Conservation (phyloP, 2,888 invertebrate genomes). For the Sminthurinus aureus region DNA sequence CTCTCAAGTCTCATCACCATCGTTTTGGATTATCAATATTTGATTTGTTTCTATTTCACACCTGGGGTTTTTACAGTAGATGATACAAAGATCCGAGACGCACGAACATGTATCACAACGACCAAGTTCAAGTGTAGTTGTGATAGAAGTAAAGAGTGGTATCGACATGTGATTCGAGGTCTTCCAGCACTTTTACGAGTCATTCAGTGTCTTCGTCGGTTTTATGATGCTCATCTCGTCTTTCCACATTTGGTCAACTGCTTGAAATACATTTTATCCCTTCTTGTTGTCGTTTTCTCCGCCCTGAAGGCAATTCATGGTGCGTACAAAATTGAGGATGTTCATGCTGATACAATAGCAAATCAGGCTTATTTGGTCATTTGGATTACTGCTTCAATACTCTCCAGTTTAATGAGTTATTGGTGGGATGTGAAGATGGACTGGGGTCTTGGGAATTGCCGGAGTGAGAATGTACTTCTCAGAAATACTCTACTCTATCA, state of each 20-base stretch:
- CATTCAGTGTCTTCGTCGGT: constrained; percentile 28
- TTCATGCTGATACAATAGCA: neutral
- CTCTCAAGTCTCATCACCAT: constrained; percentile 19
- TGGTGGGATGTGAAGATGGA: constrained; percentile 36
- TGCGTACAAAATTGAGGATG: neutral
- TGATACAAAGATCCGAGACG: neutral
- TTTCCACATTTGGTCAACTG: constrained; percentile 31
- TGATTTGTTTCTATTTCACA: constrained; percentile 12
- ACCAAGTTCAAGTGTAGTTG: neutral
- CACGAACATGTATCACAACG: neutral
- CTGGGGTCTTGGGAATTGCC: constrained; percentile 10
- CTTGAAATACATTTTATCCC: constrained; percentile 20
- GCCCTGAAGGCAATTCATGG: neutral
- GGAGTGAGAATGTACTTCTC: neutral
- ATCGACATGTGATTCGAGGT: constrained; percentile 5
- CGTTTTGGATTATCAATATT: constrained; percentile 27
- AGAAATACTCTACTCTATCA: constrained; percentile 1
- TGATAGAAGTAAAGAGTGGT: neutral
- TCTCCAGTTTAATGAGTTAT: constrained; percentile 17
- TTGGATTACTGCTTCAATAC: constrained; percentile 20
- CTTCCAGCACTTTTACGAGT: constrained; percentile 23
- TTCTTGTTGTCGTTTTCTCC: neutral
- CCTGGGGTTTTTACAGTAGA: neutral
- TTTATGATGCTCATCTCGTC: constrained; percentile 21
- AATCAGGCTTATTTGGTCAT: neutral